Evolutionary conservation across 2,888 invertebrate genomes (phyloP).

Genomic region (Amaurobius ferox): DNA sequence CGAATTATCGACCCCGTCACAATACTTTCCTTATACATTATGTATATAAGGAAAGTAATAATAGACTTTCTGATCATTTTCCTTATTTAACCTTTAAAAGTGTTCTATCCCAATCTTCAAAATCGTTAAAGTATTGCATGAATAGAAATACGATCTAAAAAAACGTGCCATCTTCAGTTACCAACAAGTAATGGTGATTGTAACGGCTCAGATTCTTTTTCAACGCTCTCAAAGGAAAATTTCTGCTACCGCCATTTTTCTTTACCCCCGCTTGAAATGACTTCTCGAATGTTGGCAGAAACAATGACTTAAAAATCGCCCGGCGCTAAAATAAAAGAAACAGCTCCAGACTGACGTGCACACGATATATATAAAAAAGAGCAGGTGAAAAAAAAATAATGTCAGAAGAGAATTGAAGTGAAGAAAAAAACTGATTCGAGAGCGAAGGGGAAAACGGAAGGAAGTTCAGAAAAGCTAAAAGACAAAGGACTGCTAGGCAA

Average conservation of each 20-base stretch:
- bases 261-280: constrained; percentile 57
- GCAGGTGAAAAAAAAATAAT: not conserved
- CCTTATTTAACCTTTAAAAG: too few species aligned
- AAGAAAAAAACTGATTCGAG: constrained; percentile 40
- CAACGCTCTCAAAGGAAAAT: constrained; percentile 8
- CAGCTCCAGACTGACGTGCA: constrained; percentile 54
- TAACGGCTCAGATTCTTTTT: constrained; percentile 30
- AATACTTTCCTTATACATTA: too few species aligned
- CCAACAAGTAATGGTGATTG: constrained; percentile 10
- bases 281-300: constrained; percentile 60
- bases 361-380: constrained; percentile 44
- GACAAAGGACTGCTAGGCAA: constrained; percentile 65
- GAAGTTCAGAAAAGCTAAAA: constrained; percentile 59
- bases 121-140: constrained; percentile 9
- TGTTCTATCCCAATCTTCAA: not conserved
- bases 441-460: constrained; percentile 63
- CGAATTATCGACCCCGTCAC: too few species aligned
- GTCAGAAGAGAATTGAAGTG: constrained; percentile 31
- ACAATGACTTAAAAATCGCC: constrained; percentile 70
- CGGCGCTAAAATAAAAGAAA: constrained; percentile 48
- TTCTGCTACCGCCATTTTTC: constrained; percentile 51
- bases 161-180: constrained; percentile 8
- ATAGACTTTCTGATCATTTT: too few species aligned
- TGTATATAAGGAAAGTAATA: too few species aligned
- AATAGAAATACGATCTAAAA: constrained; percentile 20